A percentile compares a stretch with the other conserved stretches of the same genome.
Evolutionary conservation across 2,888 invertebrate species (phyloP).

Genomic region (Shargacucullia verbasci): DNA sequence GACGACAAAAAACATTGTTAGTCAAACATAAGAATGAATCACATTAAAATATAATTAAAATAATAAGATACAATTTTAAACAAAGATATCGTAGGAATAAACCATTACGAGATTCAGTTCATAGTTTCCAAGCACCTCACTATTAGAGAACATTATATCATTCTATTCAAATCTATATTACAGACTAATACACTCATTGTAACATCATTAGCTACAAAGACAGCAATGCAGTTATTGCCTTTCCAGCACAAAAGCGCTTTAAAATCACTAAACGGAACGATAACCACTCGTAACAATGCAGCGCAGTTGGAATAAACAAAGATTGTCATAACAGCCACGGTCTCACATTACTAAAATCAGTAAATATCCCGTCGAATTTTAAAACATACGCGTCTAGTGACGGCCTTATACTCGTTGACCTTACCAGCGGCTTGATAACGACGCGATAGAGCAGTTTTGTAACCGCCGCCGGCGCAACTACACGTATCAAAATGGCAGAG

Average conservation of each 20-base stretch:
- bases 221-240: slow-evolving; percentile 4
- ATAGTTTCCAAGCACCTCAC: slow-evolving; percentile 4
- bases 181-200: slow-evolving; percentile 9
- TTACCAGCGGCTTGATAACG: slow-evolving; percentile 67
- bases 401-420: slow-evolving; percentile 60
- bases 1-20: too few relatives aligned
- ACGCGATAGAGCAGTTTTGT: slow-evolving; percentile 52
- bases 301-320: slow-evolving; percentile 43
- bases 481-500: slow-evolving; percentile 67
- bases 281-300: slow-evolving; percentile 33
- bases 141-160: slow-evolving; percentile 7
- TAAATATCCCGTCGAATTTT: slow-evolving; percentile 57
- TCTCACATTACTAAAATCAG: slow-evolving; percentile 40
- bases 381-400: slow-evolving; percentile 44
- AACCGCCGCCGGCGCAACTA: slow-evolving; percentile 39
- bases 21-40: too few relatives aligned
- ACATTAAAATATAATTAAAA: too few relatives aligned
- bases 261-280: slow-evolving; percentile 32
- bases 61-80: too few relatives aligned
- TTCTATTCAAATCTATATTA: slow-evolving; percentile 18
- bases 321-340: slow-evolving; percentile 33
- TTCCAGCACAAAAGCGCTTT: slow-evolving; percentile 20
- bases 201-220: slow-evolving; percentile 21
- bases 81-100: too few relatives aligned
- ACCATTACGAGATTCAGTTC: neutral